Evolutionary conservation across 2,113 vertebrate species (phyloP), one percentile per base, ranked within the genome.

Genomic region (Ptilorrhoa leucosticta): DNA sequence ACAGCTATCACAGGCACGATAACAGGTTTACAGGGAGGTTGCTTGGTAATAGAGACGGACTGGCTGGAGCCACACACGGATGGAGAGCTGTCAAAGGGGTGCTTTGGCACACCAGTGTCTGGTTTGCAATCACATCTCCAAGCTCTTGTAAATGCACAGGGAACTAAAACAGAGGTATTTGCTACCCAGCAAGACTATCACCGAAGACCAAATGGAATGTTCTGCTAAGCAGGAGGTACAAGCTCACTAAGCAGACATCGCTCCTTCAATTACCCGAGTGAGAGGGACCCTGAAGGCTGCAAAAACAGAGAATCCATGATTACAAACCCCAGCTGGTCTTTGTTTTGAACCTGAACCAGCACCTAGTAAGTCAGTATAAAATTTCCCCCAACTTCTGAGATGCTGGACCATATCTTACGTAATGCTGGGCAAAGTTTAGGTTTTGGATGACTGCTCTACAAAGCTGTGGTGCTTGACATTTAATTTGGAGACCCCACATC

Each of bases 1-100:
- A 13, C 31, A 45, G 50, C 68, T 23, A 60, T 54, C 70, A 65
- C n/a, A 61, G 63, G 40, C 0, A 2, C 0, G 0, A 10, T 50
- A 89, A 39, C 76, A 31, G 64, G 10, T 54, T 77, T 40, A 50
- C 9, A 6, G 45, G 40, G 42, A 89, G 31, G 80, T 33, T 89
- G 72, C 63, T 33, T 37, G 66, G 37, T 35, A 23, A 81, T 45
- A 33, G 19, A 65, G 68, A 48, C 2, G 1, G 8, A 64, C 86
- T 60, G 47, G 76, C 83, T 86, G 86, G 68, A 92, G 83, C 80
- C 80, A 65, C 2, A 1, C 0, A 2, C 0, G 4, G 73, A 75
- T 2, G 13, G 47, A 81, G 33, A 91, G 58, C 42, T 84, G 65
- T n/a, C 77, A 10, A n/a, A 81, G 58, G 4, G 33, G 11, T 28